Percentiles rank a stretch among this genome's conserved stretches.
These are phyloP conservation scores for Arizona elegans DNA, from an alignment of 2,113 vertebrate genomes.

Conservation along the genomic window DNA sequence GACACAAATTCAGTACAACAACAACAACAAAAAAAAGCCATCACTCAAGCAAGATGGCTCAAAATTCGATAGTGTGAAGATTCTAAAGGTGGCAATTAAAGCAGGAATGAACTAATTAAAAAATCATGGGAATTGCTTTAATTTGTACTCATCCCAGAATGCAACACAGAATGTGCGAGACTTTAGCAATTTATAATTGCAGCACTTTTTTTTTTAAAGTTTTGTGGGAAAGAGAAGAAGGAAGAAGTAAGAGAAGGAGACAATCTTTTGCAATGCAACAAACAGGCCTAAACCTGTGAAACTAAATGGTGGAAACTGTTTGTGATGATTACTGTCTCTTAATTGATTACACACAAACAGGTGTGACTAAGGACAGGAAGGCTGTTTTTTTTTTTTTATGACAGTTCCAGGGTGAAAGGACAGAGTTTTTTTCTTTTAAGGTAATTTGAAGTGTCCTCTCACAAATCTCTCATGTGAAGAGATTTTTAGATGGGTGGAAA, in stretches of 20 bases:
- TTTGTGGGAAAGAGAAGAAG: not conserved
- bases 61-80: not conserved
- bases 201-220: conserved; percentile 36
- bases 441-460: conserved; percentile 34
- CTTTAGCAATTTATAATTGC: conserved; percentile 63
- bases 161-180: conserved; percentile 29
- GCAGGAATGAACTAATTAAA: conserved; percentile 36
- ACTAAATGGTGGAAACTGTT: conserved; percentile 58
- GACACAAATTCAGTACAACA: not conserved
- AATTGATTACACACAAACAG: conserved; percentile 70
- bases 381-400: conserved; percentile 8
- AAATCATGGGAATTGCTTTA: conserved; percentile 36
- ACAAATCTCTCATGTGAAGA: conserved; percentile 2
- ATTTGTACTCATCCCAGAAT: conserved; percentile 45
- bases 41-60: not conserved
- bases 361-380: conserved; percentile 66
- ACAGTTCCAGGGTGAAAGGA: conserved; percentile 47
- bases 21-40: not conserved
- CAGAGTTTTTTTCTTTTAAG: conserved; percentile 10
- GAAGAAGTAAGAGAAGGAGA: not conserved
- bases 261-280: conserved; percentile 40
- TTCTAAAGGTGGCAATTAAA: conserved; percentile 36
- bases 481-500: conserved; percentile 19
- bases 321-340: conserved; percentile 64
- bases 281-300: conserved; percentile 64